Conservation (phyloP, 2,888 invertebrate species). For the Rotaria socialis region DNA sequence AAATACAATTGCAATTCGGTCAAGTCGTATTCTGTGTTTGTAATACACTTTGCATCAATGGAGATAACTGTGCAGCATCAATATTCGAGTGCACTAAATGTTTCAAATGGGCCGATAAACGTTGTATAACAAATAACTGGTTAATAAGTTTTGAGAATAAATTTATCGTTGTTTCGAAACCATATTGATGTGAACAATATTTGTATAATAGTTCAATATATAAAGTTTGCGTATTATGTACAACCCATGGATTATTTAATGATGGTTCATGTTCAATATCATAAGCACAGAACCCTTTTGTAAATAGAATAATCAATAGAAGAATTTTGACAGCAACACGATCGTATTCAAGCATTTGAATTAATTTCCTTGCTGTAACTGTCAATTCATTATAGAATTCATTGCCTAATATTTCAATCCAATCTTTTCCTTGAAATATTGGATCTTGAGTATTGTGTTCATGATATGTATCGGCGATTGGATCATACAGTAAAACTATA, state of each 20-base stretch:
- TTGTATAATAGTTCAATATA: background rate
- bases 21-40: background rate
- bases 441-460: background rate
- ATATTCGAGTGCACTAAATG: background rate
- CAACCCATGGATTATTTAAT: background rate
- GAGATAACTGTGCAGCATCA: background rate
- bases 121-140: background rate
- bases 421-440: background rate
- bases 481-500: background rate
- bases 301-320: background rate
- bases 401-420: background rate
- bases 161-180: background rate
- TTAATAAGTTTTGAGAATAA: background rate
- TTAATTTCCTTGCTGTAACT: background rate
- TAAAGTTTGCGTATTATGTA: background rate
- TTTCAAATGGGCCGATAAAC: background rate
- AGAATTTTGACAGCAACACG: background rate
- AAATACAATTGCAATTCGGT: background rate
- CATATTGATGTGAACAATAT: constrained; percentile 32
- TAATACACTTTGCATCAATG: constrained; percentile 2
- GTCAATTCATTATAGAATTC: background rate
- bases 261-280: background rate
- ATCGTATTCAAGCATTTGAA: constrained; percentile 29
- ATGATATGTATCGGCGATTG: background rate
- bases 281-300: background rate